A percentile compares a stretch with the other conserved stretches of the same genome.
Evolutionary conservation across 2,113 vertebrate genomes (phyloP).

Genomic region (Sisor rabdophorus): DNA sequence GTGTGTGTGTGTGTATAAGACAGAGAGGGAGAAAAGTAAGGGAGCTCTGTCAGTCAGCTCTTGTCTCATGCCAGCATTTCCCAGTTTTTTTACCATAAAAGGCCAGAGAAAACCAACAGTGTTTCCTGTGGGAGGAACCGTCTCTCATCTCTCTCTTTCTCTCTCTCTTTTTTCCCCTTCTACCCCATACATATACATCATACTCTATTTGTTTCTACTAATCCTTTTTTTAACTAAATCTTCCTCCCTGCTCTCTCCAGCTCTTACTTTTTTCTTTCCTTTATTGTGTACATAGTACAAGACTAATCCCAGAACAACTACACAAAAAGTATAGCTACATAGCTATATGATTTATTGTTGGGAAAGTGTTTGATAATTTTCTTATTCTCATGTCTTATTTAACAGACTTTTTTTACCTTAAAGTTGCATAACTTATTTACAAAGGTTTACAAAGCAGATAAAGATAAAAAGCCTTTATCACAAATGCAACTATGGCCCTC

Average conservation of each 20-base stretch:
- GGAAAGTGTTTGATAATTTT: neutral
- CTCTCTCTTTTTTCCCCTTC: constrained; percentile 24
- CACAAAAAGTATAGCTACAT: too few relatives aligned
- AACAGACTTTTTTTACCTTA: neutral
- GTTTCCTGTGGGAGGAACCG: constrained; percentile 54
- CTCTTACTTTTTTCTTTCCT: too few relatives aligned
- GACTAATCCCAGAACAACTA: neutral
- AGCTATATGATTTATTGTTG: neutral
- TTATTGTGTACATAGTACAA: neutral
- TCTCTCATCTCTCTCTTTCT: constrained; percentile 24
- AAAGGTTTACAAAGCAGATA: neutral
- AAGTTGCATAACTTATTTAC: neutral
- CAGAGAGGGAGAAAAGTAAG: neutral
- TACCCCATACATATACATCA: too few relatives aligned
- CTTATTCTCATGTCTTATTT: neutral
- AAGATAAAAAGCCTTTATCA: neutral
- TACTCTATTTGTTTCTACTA: too few relatives aligned
- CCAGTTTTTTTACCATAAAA: constrained; percentile 55
- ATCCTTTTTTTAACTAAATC: too few relatives aligned
- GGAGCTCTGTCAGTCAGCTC: neutral
- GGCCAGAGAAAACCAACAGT: constrained; percentile 45
- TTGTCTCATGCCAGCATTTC: constrained; percentile 26
- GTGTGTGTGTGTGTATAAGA: too few relatives aligned
- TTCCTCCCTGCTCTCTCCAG: too few relatives aligned
- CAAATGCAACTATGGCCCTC: neutral